These are phyloP conservation scores for Triplophysa siluroides DNA, from an alignment of 2,113 vertebrate genomes.

Conservation along the genomic window DNA sequence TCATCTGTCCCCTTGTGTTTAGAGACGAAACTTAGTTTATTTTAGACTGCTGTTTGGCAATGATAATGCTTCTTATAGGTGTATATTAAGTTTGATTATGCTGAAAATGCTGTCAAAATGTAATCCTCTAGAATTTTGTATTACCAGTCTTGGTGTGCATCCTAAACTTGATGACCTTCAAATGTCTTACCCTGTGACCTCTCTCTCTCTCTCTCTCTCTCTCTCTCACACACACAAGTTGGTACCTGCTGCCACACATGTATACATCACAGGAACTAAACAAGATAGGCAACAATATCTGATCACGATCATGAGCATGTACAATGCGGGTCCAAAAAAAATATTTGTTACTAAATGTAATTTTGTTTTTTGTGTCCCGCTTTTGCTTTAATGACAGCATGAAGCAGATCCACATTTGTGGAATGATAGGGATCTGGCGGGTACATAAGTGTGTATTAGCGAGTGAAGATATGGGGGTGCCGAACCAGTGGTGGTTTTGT, in stretches of 20 bases:
- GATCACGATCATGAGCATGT: too few species aligned
- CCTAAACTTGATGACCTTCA: neutral
- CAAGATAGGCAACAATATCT: too few species aligned
- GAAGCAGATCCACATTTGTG: too few species aligned
- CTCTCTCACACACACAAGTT: neutral
- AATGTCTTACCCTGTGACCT: slow-evolving; percentile 13
- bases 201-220: slow-evolving; percentile 12
- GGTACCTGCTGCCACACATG: too few species aligned
- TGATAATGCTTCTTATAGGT: neutral
- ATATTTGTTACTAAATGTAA: too few species aligned
- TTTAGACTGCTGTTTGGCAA: slow-evolving; percentile 22
- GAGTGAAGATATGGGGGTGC: too few species aligned
- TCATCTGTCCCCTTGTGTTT: slow-evolving; percentile 45
- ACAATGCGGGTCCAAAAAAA: too few species aligned
- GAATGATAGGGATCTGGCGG: too few species aligned
- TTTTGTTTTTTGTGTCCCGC: neutral
- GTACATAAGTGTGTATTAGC: too few species aligned
- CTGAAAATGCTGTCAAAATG: slow-evolving; percentile 12
- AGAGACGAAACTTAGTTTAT: slow-evolving; percentile 53
- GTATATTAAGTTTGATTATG: slow-evolving; percentile 31
- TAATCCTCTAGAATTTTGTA: neutral
- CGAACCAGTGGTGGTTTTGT: too few species aligned
- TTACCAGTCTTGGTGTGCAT: neutral
- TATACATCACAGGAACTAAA: too few species aligned
- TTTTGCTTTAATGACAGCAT: too few species aligned